Evolutionary conservation across 1,140 invertebrate genomes (phyloP).

Genomic region (Diprion similis): DNA sequence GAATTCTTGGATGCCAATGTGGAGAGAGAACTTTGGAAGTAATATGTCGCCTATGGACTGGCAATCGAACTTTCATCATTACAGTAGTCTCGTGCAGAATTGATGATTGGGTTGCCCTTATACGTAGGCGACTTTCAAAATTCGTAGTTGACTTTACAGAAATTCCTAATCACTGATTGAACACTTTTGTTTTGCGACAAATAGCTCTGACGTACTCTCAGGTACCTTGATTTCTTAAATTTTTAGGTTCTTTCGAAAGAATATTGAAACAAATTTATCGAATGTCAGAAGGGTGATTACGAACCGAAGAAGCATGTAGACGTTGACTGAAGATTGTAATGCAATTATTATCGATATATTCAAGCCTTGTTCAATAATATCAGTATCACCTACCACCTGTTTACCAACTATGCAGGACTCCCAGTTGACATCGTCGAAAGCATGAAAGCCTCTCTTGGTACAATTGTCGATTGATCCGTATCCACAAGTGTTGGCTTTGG

Average conservation of each 20-base stretch:
- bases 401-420: constrained; percentile 46
- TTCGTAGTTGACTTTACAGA: too few relatives aligned
- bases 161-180: too few relatives aligned
- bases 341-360: neutral
- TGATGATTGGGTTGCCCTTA: too few relatives aligned
- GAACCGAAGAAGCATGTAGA: neutral
- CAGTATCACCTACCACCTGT: constrained; percentile 37
- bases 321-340: constrained; percentile 14
- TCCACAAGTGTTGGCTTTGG: constrained; percentile 49
- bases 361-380: constrained; percentile 3
- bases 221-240: too few relatives aligned
- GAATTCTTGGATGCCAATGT: too few relatives aligned
- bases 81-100: too few relatives aligned
- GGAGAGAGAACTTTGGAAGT: too few relatives aligned
- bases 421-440: constrained; percentile 72
- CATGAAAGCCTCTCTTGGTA: constrained; percentile 37
- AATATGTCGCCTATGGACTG: too few relatives aligned
- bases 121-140: too few relatives aligned
- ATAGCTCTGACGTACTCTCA: too few relatives aligned
- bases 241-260: constrained; percentile 43
- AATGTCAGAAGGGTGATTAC: neutral
- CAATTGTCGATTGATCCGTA: constrained; percentile 25
- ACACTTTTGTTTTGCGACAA: too few relatives aligned
- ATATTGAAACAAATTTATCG: neutral
- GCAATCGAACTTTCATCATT: too few relatives aligned